Percentiles rank a stretch among this genome's conserved stretches.
Evolutionary conservation across 1,140 invertebrate genomes (phyloP).

Genomic region (Lasaia peninsularis): DNA sequence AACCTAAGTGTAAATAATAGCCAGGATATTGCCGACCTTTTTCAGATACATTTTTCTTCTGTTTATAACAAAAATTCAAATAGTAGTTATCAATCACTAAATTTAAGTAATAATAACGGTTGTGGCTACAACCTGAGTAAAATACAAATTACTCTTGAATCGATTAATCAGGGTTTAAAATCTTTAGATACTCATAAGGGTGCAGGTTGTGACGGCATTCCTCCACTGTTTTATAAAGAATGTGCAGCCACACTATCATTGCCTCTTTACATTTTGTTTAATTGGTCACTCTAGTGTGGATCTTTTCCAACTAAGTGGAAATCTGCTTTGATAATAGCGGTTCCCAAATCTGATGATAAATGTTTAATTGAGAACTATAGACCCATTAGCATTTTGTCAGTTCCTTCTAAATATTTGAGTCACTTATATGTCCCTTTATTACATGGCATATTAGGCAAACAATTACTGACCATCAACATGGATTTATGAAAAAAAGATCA

Average conservation of each 20-base stretch:
- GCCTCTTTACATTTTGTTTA: background rate
- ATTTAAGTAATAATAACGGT: background rate
- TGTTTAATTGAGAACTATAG: background rate
- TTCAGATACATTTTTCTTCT: background rate
- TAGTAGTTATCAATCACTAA: background rate
- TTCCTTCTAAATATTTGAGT: no score
- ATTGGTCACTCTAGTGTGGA: background rate
- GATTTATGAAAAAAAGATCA: no score
- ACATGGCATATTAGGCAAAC: no score
- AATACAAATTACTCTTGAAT: background rate
- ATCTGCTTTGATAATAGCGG: background rate
- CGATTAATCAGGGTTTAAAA: no score
- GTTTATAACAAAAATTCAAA: background rate
- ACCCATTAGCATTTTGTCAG: no score
- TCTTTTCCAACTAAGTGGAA: background rate
- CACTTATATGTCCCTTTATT: no score
- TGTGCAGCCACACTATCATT: background rate
- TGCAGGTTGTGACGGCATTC: background rate
- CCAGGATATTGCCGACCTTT: background rate
- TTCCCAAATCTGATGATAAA: background rate
- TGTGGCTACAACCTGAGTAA: background rate
- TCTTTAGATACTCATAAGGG: background rate
- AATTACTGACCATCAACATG: no score
- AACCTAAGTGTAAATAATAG: background rate
- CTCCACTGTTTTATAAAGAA: background rate